These are phyloP conservation scores for Pyrocephalus nanus DNA, from an alignment of 2,797 vertebrate species.

Conservation along the genomic window DNA sequence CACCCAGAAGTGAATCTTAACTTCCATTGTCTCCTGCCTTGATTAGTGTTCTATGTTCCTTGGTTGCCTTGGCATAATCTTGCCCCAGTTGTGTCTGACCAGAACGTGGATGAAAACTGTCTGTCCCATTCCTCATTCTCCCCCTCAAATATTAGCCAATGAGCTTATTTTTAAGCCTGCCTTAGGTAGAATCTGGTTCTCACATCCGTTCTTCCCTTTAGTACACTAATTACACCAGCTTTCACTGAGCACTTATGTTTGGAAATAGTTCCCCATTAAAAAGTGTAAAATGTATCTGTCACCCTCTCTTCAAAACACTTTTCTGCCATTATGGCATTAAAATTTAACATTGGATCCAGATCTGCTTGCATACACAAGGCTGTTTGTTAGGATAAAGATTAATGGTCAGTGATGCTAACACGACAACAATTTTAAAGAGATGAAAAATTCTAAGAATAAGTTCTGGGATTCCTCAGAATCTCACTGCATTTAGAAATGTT, in stretches of 20 bases:
- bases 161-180: not conserved
- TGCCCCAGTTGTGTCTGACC: not conserved
- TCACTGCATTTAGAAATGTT: not conserved
- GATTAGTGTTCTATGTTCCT: not conserved
- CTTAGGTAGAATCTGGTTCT: not conserved
- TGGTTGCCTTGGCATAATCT: not conserved
- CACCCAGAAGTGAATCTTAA: accelerated
- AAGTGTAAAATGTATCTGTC: not conserved
- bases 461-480: not conserved
- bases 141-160: not conserved
- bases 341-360: not conserved
- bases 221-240: not conserved
- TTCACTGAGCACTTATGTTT: not conserved
- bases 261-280: not conserved
- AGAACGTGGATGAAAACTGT: not conserved
- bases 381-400: not conserved
- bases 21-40: not conserved
- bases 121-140: not conserved
- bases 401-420: not conserved
- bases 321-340: not conserved
- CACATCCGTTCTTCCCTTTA: not conserved
- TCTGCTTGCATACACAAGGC: not conserved
- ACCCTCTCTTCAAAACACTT: not conserved
- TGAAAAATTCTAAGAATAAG: not conserved
- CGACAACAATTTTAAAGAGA: not conserved